These are phyloP conservation scores for Eretmodus cyanostictus DNA, from an alignment of 2,113 vertebrate genomes.

Conservation along the genomic window DNA sequence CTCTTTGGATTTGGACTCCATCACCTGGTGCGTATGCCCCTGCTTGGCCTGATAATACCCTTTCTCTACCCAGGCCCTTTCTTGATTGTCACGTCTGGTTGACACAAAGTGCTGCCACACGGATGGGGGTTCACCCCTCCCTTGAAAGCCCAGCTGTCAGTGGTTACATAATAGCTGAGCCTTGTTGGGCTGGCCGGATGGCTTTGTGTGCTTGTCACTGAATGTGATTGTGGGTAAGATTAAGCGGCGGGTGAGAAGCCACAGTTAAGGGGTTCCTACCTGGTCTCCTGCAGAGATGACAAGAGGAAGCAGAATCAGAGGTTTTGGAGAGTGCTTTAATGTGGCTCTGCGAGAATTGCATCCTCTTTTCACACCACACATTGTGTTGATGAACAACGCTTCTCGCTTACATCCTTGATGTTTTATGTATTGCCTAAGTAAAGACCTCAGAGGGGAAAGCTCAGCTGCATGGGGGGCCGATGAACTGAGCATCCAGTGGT, in stretches of 20 bases:
- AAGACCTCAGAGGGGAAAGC: conserved; percentile 30
- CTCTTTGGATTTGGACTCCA: conserved; percentile 27
- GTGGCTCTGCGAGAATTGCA: conserved; percentile 12
- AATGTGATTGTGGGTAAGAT: conserved; percentile 72
- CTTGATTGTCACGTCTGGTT: conserved; percentile 64
- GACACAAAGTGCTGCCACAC: conserved; percentile 70
- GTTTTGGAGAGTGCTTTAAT: conserved; percentile 27
- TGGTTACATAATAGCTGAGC: conserved; percentile 75
- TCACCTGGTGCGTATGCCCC: conserved; percentile 1
- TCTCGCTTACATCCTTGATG: conserved; percentile 23
- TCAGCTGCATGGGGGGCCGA: not conserved
- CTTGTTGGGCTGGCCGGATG: conserved; percentile 64
- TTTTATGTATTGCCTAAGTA: conserved; percentile 24
- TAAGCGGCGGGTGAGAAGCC: conserved; percentile 68
- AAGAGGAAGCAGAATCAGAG: conserved; percentile 46
- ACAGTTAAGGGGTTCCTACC: conserved; percentile 66
- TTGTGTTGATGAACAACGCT: conserved; percentile 20
- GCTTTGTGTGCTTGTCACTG: conserved; percentile 73
- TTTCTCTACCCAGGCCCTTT: conserved; percentile 35
- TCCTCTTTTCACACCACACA: conserved; percentile 17
- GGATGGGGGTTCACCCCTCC: conserved; percentile 63
- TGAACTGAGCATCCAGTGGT: conserved; percentile 8
- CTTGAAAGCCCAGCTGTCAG: conserved; percentile 73
- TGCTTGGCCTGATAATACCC: conserved; percentile 40
- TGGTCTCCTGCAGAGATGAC: conserved; percentile 63